Evolutionary conservation across 2,797 vertebrate genomes (phyloP).

Genomic region (Tolypeutes matacus): DNA sequence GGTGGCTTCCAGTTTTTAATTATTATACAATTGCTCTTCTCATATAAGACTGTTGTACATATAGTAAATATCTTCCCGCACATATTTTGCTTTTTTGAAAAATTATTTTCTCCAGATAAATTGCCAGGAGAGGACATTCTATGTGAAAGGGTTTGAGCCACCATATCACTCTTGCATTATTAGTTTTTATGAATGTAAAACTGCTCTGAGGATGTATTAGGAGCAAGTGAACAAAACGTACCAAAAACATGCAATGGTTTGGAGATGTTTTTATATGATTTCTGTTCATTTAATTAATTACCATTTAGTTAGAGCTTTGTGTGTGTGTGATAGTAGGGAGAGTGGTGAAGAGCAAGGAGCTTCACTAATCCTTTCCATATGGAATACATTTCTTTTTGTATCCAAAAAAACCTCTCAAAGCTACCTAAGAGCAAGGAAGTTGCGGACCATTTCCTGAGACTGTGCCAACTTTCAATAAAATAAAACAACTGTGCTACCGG

Average conservation of each 20-base stretch:
- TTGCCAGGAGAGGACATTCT: background rate
- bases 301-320: background rate
- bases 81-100: slow-evolving; percentile 51
- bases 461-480: slow-evolving; percentile 42
- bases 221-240: slow-evolving; percentile 34
- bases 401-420: background rate
- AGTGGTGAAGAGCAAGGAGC: background rate
- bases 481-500: background rate
- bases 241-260: background rate
- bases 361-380: too few relatives aligned
- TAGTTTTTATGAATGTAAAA: slow-evolving; percentile 22
- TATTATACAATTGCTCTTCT: background rate
- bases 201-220: background rate
- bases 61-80: background rate
- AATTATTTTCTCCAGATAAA: slow-evolving; percentile 21
- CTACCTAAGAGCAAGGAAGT: slow-evolving; percentile 65
- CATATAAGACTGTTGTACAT: background rate
- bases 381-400: slow-evolving; percentile 11
- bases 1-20: slow-evolving; percentile 16
- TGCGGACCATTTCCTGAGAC: slow-evolving; percentile 63
- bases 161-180: background rate
- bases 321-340: background rate
- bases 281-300: background rate
- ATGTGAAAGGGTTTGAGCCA: slow-evolving; percentile 8
- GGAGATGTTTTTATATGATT: background rate